Base-by-base conservation (phyloP, 2,113 vertebrate genomes). In the Pagrus major region DNA sequence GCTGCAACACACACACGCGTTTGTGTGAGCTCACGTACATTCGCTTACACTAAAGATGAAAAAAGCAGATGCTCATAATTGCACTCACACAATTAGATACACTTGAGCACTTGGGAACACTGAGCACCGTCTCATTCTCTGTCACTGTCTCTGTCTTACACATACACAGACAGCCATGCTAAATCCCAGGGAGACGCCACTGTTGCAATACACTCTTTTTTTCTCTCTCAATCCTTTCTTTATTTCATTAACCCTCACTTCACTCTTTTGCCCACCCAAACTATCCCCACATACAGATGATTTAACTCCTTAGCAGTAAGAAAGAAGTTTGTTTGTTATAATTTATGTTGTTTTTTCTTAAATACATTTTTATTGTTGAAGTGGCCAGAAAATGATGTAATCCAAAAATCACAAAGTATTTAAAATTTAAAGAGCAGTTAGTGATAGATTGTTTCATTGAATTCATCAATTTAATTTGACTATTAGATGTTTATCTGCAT, bases 31-130 rank as follows among this genome's bases (percentile, higher is more conserved):
- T 23, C 27, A 6, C 20, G 27, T 52, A 56, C 35, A 16, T 69
- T 6, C 39, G 8, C 49, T 31, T 25, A 60, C 71, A 71, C 76
- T n/a, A 16, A 74, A 71, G 64, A 83, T 76, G 78, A 82, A 88
- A 77, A 84, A 87, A 91, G 44, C 83, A 87, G 67, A 86, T 78
- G 70, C 80, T 87, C 47, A 80, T 91, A 81, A 81, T 84, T 84
- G 52, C 65, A 46, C 58, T 77, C 63, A 8, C 63, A 25, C 74
- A 77, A 80, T 87, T 69, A 86, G 72, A 84, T 56, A 76, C 71
- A 86, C 67, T 83, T 27, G 67, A 85, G 76, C 87, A 86, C 77
- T 68, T 76, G 78, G 66, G 91, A 95, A 74, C 90, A 84, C 89
- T 89, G 87, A 91, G 82, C 56, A 3, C 68, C 4, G 59, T 55